Base-by-base conservation (phyloP, 2,113 vertebrate genomes). In the Oncorhynchus kisutch region DNA sequence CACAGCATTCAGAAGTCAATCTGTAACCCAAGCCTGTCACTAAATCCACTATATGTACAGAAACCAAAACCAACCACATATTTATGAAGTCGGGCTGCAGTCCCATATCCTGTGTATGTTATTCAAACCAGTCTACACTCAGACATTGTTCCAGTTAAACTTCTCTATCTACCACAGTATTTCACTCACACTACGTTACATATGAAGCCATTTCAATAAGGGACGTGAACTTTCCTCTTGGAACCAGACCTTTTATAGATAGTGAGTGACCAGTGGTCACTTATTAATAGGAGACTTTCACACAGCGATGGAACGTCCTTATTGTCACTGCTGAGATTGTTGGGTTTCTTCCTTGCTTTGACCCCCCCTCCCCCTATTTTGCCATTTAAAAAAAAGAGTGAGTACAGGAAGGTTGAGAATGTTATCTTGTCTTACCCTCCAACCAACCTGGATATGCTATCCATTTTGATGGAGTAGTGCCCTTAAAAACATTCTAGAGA, bases 241-340 rank as follows among this genome's bases (percentile, higher is more conserved):
- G 22, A 67, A n/a, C 11, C 29, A 65, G 31, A 80, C n/a, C 8
- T 25, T 27, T 13, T 67, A 67, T 16, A 31, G 29, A 29, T 66
- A 66, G 64, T n/a, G 45, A 76, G 81, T 85, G 72, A 14, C 5
- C 14, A 60, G 20, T n/a, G 54, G 83, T 77, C 75, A 86, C 79
- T 85, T 90, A 90, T 91, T 87, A 87, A 90, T 89, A 90, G 81
- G 60, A 31, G 16, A n/a, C 7, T 65, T 20, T 4, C 70, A 74
- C 73, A 76, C 22, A 8, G 27, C 27, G 49, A 34, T 6, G 31
- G 31, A 34, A 34, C 31, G 6, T 18, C 45, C 24, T 13, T 51
- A 45, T 12, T 59, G 49, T 71, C 49, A 18, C 70, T 34, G 34
- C 34, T 34, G 5, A 34, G 34, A 34, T 45, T 9, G 39, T 11